phyloP scores from a whole-genome alignment of 2,113 vertebrate species.

The Myrmecophaga tridactyla region DNA sequence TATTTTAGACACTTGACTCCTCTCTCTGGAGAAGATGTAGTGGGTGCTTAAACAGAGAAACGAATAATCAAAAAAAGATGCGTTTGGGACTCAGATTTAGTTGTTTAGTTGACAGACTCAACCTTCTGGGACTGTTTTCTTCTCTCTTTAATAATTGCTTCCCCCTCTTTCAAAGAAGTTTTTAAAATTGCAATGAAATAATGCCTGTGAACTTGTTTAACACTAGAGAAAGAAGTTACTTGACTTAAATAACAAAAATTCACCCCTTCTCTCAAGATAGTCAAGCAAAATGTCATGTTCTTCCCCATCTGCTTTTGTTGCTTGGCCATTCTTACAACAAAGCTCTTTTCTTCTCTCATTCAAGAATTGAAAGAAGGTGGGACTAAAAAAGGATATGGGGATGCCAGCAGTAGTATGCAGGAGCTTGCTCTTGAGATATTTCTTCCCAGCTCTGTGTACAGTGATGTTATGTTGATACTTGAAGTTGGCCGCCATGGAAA shows the following conservation, averaged over 20 bases:
- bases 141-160: not conserved
- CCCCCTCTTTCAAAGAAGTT: not conserved
- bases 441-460: not conserved
- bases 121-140: not conserved
- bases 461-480: not conserved
- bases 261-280: not conserved
- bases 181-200: not conserved
- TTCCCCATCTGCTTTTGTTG: not conserved
- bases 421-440: accelerated
- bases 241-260: not conserved
- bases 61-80: not conserved
- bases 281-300: not conserved
- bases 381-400: not conserved
- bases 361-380: not conserved
- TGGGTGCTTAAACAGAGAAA: not conserved
- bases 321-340: not conserved
- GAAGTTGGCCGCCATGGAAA: not conserved
- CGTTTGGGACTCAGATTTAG: not conserved
- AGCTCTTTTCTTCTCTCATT: not conserved
- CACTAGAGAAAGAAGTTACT: not conserved
- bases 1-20: not conserved
- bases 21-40: not conserved
- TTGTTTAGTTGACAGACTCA: not conserved
- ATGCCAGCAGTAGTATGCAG: not conserved
- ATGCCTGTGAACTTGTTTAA: not conserved